Evolutionary conservation across 1,140 invertebrate genomes (phyloP).

Genomic region (Drosophila albomicans): DNA sequence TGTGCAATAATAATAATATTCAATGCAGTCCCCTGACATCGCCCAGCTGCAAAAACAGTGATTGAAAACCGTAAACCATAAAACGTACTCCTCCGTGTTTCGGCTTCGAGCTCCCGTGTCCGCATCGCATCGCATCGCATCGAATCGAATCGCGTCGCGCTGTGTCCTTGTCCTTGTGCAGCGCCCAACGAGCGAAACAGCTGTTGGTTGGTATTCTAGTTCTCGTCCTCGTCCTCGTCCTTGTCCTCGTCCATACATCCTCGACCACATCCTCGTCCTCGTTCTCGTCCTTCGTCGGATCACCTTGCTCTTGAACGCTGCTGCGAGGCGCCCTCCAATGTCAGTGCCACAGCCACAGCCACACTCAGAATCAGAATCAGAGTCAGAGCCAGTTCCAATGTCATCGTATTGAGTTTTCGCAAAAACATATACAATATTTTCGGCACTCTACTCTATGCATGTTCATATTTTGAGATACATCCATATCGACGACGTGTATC

Average conservation of each 20-base stretch:
- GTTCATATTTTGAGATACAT: slow-evolving; percentile 16
- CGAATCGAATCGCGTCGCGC: slow-evolving; percentile 13
- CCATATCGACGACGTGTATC: neutral
- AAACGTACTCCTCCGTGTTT: neutral
- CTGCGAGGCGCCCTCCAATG: slow-evolving; percentile 28
- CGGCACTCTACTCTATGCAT: slow-evolving; percentile 19
- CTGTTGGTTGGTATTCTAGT: slow-evolving; percentile 63
- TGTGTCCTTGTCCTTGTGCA: slow-evolving; percentile 80
- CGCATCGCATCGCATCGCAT: neutral
- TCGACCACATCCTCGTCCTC: slow-evolving; percentile 48
- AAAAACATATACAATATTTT: slow-evolving; percentile 15
- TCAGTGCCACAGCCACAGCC: slow-evolving; percentile 26
- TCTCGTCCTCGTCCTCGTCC: slow-evolving; percentile 28
- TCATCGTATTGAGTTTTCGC: slow-evolving; percentile 40
- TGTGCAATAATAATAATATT: slow-evolving; percentile 30
- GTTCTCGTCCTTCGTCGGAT: slow-evolving; percentile 35
- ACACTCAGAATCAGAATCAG: neutral
- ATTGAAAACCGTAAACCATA: neutral
- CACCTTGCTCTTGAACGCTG: slow-evolving; percentile 63
- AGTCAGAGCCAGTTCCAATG: slow-evolving; percentile 17
- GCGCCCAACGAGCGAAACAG: slow-evolving; percentile 67
- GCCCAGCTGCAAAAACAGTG: neutral
- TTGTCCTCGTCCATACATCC: slow-evolving; percentile 33
- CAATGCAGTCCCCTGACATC: neutral
- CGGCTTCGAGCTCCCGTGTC: neutral